Base-by-base conservation (phyloP, 2,888 invertebrate species). In the Phyllotreta striolata region DNA sequence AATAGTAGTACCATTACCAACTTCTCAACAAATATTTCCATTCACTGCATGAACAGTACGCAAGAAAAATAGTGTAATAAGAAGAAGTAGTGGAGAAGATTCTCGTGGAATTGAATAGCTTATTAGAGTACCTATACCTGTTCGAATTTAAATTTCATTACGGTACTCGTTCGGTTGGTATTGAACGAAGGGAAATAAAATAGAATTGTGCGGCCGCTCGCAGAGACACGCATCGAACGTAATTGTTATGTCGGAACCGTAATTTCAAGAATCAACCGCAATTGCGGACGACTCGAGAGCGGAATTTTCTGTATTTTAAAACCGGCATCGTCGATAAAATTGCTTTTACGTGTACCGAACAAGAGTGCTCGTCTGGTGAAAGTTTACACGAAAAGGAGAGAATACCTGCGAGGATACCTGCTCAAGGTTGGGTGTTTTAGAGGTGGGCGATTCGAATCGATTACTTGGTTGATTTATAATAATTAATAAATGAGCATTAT, bases 261-360 rank as follows among this genome's bases (percentile, higher is more conserved):
- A 51, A 51, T 51, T 51, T 51, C 38, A 51, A 34, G 51, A 51
- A 51, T 51, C 51, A 24, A 37, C 51, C 51, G 37, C 51, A 37
- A 38, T 51, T 51, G 51, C 51, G n/a, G 51, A 51, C 51, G 38
- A 24, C 9, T 51, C 37, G 37, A 49, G 34, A 49, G 24, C 39
- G 49, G 57, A 58, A 44, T 58, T 58, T 58, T 24, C 39, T 58
- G 37, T 35, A 58, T 58, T 49, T 49, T 47, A 47, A 40, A 58
- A 49, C 57, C 49, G 57, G 57, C 49, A 58, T 49, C 49, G 57
- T 58, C 47, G 49, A 58, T 58, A 58, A 58, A 58, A 58, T 58
- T 58, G 49, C 57, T 58, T 39, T 58, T 49, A 37, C 57, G 57
- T 58, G 49, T 39, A 38, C 10, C 47, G 40, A 39, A 37, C 39